Conservation (phyloP, 2,797 vertebrate species). For the Hippoglossus hippoglossus region DNA sequence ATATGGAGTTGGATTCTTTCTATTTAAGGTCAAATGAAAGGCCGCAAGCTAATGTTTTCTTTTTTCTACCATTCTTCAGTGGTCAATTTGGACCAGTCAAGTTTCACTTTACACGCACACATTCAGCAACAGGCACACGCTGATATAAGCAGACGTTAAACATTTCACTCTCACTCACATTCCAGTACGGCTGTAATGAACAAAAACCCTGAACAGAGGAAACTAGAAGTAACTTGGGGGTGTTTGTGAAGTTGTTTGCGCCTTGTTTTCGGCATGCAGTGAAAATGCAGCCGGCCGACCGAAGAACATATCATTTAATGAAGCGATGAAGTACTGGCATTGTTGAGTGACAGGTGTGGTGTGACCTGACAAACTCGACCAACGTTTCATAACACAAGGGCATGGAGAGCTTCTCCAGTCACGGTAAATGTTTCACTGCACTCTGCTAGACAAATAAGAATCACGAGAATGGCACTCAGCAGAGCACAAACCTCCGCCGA, state of each 20-base stretch:
- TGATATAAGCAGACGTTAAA: too few relatives aligned
- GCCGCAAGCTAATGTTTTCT: too few relatives aligned
- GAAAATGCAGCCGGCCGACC: background rate
- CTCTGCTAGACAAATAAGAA: background rate
- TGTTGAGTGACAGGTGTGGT: conserved; percentile 41
- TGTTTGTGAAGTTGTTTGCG: background rate
- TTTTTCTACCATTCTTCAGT: too few relatives aligned
- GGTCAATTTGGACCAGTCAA: too few relatives aligned
- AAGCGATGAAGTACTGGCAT: conserved; percentile 17
- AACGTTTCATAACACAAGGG: conserved; percentile 6
- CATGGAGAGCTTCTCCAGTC: background rate
- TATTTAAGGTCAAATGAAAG: background rate
- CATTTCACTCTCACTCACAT: too few relatives aligned
- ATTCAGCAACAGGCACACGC: too few relatives aligned
- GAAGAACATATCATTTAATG: conserved; percentile 1
- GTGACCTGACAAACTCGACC: conserved; percentile 27
- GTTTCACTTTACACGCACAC: too few relatives aligned
- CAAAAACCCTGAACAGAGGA: too few relatives aligned
- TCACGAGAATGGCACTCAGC: too few relatives aligned
- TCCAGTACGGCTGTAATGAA: too few relatives aligned
- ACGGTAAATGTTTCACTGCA: background rate
- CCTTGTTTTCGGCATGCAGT: background rate
- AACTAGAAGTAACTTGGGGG: too few relatives aligned
- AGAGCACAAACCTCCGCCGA: too few relatives aligned
- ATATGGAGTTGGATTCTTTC: background rate